Conservation (phyloP, 2,888 invertebrate species). For the Eristalis intricaria region DNA sequence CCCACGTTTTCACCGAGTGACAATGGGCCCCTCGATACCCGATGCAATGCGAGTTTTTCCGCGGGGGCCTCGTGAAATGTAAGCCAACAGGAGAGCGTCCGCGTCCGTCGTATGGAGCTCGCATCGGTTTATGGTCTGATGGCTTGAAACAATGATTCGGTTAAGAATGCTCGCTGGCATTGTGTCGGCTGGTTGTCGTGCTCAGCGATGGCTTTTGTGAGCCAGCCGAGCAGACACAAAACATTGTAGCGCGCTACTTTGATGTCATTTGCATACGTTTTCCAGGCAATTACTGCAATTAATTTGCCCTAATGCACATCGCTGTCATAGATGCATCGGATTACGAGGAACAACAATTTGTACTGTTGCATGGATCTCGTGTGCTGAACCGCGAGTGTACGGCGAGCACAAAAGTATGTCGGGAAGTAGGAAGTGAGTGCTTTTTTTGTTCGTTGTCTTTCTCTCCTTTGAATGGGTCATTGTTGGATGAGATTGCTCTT, state of each 20-base stretch:
- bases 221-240: slow-evolving; percentile 59
- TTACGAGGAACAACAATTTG: slow-evolving; percentile 31
- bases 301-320: slow-evolving; percentile 67
- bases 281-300: slow-evolving; percentile 70
- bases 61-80: slow-evolving; percentile 25
- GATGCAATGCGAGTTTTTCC: slow-evolving; percentile 32
- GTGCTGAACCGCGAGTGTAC: not conserved
- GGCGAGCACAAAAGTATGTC: not conserved
- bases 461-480: slow-evolving; percentile 15
- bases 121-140: slow-evolving; percentile 63
- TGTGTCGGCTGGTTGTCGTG: slow-evolving; percentile 59
- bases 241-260: slow-evolving; percentile 64
- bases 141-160: slow-evolving; percentile 62
- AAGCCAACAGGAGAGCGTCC: slow-evolving; percentile 24
- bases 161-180: slow-evolving; percentile 48
- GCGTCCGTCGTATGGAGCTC: not conserved
- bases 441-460: not conserved
- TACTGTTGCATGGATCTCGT: not conserved
- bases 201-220: slow-evolving; percentile 59
- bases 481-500: slow-evolving; percentile 7
- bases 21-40: not conserved
- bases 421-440: slow-evolving; percentile 56
- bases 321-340: slow-evolving; percentile 43
- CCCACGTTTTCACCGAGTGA: slow-evolving; percentile 16
- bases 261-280: slow-evolving; percentile 69